Evolutionary conservation across 30 jellyfish, hydroid and myxozoan species (phyloP), one percentile per base, ranked within the genome.

Genomic region (Aurelia sp.): DNA sequence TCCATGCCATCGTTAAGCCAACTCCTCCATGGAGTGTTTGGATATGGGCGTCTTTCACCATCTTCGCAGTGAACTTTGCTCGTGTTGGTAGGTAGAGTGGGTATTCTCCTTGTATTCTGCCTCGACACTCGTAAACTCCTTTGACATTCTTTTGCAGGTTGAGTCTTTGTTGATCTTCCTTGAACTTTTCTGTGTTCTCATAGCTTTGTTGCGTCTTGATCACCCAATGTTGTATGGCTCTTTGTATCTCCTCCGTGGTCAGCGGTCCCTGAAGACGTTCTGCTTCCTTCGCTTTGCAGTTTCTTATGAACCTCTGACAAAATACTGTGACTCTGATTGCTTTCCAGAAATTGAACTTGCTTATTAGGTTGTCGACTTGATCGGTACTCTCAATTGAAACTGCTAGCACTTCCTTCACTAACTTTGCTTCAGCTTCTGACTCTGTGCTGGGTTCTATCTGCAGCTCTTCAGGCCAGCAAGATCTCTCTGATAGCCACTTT

Each of bases 1-100:
- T 53, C 65, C 65, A 12, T 18, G 82, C 66, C 82, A 18, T 21
- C n/a, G 72, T 71, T n/a, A 18, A 71, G 16, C 70, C 22, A 10
- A 71, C 82, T 71, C 82, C 82, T 3, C 82, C 82, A 31, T 71
- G 82, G 12, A 71, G 66, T 12, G 82, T 71, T 30, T 71, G 24
- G 19, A 18, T 30, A 21, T 71, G 82, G 16, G 20, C 82, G 13
- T 33, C 17, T 24, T 64, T 13, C 3, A 64, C 47, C 21, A 64
- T 64, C 76, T 64, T 53, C 65, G 18, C 16, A 24, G 65, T 17
- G 2, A 82, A 52, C 59, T 15, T 15, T 24, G 33, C 41, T 2
- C 1, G 38, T 11, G 82, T 83, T 2, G 47, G 80, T 20, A 75
- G 27, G 41, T 75, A 75, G 86, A 44, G 44, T 17, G 86, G 86